Evolutionary conservation across 2,888 invertebrate species (phyloP).

Genomic region (Ommatoiulus sabulosus): DNA sequence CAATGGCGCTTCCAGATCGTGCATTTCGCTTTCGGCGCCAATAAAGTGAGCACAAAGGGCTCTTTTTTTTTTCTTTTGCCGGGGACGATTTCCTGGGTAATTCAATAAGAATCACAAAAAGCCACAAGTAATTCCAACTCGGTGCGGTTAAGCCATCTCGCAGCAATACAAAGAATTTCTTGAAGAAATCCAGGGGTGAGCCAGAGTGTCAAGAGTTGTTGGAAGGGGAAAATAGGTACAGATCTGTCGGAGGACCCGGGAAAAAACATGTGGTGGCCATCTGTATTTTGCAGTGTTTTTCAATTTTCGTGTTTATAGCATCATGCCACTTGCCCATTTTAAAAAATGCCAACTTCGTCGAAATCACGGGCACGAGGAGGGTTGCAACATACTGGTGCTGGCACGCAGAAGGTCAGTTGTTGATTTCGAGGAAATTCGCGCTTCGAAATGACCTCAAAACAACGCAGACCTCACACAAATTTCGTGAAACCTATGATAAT

Average conservation of each 20-base stretch:
- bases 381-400: background rate
- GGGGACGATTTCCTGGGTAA: background rate
- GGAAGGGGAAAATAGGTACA: background rate
- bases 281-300: slow-evolving; percentile 4
- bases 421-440: slow-evolving; percentile 1
- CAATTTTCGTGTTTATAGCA: background rate
- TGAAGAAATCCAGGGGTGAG: slow-evolving; percentile 13
- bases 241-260: background rate
- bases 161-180: slow-evolving; percentile 21
- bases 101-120: slow-evolving; percentile 34
- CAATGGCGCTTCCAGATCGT: background rate
- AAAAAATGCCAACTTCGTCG: background rate
- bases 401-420: slow-evolving; percentile 20
- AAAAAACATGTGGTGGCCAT: slow-evolving; percentile 14
- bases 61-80: background rate
- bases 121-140: slow-evolving; percentile 17
- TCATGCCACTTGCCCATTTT: background rate
- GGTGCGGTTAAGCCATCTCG: slow-evolving; percentile 13
- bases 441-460: background rate
- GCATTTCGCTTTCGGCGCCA: background rate
- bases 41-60: slow-evolving; percentile 10
- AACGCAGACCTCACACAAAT: background rate
- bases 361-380: background rate
- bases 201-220: background rate
- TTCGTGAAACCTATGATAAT: background rate